Conservation (phyloP, 2,797 vertebrate species). For the Pteronotus mesoamericanus region DNA sequence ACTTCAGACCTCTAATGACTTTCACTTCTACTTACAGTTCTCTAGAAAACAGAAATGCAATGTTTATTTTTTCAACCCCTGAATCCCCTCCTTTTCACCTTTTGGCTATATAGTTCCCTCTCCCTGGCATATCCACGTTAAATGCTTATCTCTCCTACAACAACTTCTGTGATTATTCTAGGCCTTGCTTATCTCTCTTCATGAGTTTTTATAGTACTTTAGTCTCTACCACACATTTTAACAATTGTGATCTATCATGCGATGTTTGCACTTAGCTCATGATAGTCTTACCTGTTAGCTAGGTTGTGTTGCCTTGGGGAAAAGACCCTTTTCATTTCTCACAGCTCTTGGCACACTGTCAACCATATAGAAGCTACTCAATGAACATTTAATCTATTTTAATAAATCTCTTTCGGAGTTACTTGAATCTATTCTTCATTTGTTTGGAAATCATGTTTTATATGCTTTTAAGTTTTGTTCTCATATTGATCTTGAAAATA, state of each 20-base stretch:
- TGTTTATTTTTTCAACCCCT: not conserved
- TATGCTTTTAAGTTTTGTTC: not conserved
- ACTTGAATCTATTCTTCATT: not conserved
- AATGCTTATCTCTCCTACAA: not conserved
- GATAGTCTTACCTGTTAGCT: not conserved
- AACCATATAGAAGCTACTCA: not conserved
- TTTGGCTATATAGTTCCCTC: not conserved
- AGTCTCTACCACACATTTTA: not conserved
- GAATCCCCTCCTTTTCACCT: not conserved
- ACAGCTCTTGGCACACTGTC: not conserved
- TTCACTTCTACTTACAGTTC: not conserved
- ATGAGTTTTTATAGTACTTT: not conserved
- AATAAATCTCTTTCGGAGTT: not conserved
- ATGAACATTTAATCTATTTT: not conserved
- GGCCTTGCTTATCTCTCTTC: not conserved
- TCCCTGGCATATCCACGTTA: not conserved
- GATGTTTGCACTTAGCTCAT: not conserved
- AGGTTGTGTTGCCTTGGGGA: not conserved
- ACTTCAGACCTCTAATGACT: constrained; percentile 24
- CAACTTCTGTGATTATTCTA: not conserved
- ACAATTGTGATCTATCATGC: not conserved
- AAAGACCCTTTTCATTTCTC: not conserved
- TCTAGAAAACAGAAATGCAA: not conserved
- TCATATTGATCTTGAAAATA: not conserved
- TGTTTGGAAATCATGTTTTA: constrained; percentile 24